Evolutionary conservation across 2,113 vertebrate genomes (phyloP).

Genomic region (Pangasianodon gigas): DNA sequence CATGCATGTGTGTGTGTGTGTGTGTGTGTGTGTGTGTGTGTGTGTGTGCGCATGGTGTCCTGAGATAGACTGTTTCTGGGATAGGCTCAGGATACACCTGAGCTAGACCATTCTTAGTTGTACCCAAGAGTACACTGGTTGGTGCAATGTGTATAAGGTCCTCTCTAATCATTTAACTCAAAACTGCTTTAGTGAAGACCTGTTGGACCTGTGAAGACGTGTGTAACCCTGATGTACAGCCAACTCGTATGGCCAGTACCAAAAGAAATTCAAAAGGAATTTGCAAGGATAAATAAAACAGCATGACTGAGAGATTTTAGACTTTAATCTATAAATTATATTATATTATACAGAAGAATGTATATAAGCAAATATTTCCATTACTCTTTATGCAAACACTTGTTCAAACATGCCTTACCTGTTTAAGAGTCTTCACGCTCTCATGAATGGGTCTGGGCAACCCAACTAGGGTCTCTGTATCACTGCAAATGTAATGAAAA

Average conservation of each 20-base stretch:
- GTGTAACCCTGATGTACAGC: neutral
- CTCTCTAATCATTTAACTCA: neutral
- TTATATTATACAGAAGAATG: neutral
- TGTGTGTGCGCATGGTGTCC: neutral
- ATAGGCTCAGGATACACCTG: neutral
- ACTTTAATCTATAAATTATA: neutral
- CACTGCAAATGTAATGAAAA: conserved; percentile 70
- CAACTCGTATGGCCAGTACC: neutral
- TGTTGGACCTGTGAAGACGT: neutral
- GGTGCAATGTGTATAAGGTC: neutral
- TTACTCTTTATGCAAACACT: neutral
- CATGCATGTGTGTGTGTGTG: neutral
- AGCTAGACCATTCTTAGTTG: neutral
- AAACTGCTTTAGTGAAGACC: neutral
- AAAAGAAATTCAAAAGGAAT: neutral
- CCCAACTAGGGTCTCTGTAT: conserved; percentile 93
- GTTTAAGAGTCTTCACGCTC: conserved; percentile 95
- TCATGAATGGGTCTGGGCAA: conserved; percentile 94
- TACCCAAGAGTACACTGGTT: neutral
- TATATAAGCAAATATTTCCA: neutral
- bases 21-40: neutral
- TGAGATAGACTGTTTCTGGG: neutral
- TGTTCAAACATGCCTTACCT: conserved; percentile 73
- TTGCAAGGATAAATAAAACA: neutral
- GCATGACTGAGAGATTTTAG: neutral